Conservation (phyloP, 2,888 invertebrate species). For the Apamea crenata region DNA sequence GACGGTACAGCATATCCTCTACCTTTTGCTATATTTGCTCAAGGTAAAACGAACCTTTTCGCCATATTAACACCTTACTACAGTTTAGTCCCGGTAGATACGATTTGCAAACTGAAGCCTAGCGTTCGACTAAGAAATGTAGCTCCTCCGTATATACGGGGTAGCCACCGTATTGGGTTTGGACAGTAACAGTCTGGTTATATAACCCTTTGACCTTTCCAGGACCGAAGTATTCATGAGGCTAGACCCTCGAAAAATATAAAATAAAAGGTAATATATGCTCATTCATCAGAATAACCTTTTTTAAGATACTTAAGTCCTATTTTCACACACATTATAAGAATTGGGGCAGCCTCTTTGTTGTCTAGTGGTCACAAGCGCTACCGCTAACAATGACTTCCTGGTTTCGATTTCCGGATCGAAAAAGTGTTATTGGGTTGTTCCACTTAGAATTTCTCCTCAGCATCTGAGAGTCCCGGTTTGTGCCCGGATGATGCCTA, state of each 20-base stretch:
- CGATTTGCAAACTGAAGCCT: not conserved
- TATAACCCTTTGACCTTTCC: not conserved
- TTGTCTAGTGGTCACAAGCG: not conserved
- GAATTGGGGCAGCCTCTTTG: not conserved
- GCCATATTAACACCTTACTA: not conserved
- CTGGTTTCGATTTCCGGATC: not conserved
- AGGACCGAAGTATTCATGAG: not conserved
- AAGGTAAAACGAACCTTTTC: not conserved
- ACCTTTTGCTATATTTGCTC: not conserved
- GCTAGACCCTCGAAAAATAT: not conserved
- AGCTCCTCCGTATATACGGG: not conserved
- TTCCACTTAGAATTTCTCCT: not conserved
- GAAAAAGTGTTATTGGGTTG: not conserved
- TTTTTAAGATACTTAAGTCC: not conserved
- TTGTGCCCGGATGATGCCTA: not conserved
- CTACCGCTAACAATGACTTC: not conserved
- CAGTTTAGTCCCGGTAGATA: not conserved
- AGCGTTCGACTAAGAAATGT: not conserved
- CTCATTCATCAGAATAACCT: conserved; percentile 2
- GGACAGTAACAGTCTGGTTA: not conserved
- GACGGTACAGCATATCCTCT: not conserved
- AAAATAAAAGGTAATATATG: not conserved
- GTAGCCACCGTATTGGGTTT: too few relatives aligned
- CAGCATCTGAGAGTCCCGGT: not conserved
- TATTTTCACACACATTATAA: not conserved